These are phyloP conservation scores for Diadegma fenestrale DNA, from an alignment of 2,888 invertebrate genomes.

Conservation along the genomic window DNA sequence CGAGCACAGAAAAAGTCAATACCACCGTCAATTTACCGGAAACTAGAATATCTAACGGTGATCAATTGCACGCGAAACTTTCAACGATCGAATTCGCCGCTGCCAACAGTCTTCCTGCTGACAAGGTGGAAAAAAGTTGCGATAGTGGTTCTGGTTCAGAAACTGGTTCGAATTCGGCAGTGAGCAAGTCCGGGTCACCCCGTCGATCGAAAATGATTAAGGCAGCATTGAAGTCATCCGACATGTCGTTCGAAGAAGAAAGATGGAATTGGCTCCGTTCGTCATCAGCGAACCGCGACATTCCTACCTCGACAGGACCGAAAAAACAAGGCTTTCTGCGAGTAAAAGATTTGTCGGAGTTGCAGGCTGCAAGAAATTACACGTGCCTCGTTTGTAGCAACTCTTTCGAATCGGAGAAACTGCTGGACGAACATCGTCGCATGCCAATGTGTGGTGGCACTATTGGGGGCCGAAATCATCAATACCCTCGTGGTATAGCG, in stretches of 20 bases:
- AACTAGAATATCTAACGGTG: neutral
- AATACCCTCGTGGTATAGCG: slow-evolving; percentile 52
- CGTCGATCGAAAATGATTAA: neutral
- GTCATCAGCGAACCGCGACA: neutral
- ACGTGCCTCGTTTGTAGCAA: slow-evolving; percentile 71
- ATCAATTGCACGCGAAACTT: neutral
- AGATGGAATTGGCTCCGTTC: slow-evolving; percentile 19
- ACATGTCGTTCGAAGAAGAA: slow-evolving; percentile 53
- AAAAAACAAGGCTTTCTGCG: slow-evolving; percentile 68
- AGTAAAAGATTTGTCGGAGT: slow-evolving; percentile 70
- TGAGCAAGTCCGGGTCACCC: neutral
- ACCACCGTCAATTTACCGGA: neutral
- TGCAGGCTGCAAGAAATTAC: slow-evolving; percentile 64
- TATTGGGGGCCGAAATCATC: neutral
- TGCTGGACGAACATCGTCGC: slow-evolving; percentile 68
- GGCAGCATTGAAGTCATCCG: neutral
- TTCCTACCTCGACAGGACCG: neutral
- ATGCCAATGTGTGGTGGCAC: slow-evolving; percentile 41
- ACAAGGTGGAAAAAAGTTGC: neutral
- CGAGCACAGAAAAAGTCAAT: neutral
- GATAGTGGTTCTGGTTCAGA: slow-evolving; percentile 5
- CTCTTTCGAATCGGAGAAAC: slow-evolving; percentile 67
- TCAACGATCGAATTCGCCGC: neutral
- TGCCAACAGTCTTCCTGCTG: neutral
- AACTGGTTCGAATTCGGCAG: neutral